These are phyloP conservation scores for Batillaria attramentaria DNA, from an alignment of 1,140 invertebrate genomes.

Conservation along the genomic window DNA sequence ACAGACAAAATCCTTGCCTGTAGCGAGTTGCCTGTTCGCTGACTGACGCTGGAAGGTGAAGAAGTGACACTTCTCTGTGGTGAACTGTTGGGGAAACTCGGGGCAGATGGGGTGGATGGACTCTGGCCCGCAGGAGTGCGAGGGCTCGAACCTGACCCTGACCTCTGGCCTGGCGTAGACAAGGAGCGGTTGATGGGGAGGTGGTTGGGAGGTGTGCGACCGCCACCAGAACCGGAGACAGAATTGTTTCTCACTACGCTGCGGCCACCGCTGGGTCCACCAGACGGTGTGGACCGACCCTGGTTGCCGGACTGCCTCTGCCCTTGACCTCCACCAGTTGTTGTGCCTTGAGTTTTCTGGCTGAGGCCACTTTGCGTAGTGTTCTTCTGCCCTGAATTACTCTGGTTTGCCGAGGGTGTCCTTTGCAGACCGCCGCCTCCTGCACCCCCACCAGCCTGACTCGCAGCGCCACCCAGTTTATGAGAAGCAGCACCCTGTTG, in stretches of 20 bases:
- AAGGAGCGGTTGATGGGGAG: conserved; percentile 27
- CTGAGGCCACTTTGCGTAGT: background rate
- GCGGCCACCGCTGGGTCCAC: background rate
- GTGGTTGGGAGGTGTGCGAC: conserved; percentile 22
- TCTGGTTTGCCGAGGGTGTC: too few relatives aligned
- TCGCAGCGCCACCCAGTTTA: background rate
- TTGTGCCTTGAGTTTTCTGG: background rate
- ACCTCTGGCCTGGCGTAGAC: conserved; percentile 10
- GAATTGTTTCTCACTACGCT: conserved; percentile 19
- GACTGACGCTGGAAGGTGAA: background rate
- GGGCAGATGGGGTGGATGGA: conserved; percentile 21
- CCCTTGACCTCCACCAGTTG: background rate
- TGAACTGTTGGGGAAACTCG: conserved; percentile 9
- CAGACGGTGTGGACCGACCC: background rate
- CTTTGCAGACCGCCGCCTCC: background rate
- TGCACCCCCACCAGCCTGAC: background rate
- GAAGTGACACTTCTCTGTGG: conserved; percentile 12
- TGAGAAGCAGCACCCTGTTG: background rate
- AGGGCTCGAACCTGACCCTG: background rate
- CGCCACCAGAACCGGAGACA: conserved; percentile 1
- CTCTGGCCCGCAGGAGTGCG: conserved; percentile 10
- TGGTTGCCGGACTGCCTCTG: conserved; percentile 11
- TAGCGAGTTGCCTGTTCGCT: conserved; percentile 17
- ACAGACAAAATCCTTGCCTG: background rate
- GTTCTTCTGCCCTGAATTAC: conserved; percentile 25